Evolutionary conservation across 2,888 invertebrate species (phyloP).

Genomic region (Cecidostiba fungosa): DNA sequence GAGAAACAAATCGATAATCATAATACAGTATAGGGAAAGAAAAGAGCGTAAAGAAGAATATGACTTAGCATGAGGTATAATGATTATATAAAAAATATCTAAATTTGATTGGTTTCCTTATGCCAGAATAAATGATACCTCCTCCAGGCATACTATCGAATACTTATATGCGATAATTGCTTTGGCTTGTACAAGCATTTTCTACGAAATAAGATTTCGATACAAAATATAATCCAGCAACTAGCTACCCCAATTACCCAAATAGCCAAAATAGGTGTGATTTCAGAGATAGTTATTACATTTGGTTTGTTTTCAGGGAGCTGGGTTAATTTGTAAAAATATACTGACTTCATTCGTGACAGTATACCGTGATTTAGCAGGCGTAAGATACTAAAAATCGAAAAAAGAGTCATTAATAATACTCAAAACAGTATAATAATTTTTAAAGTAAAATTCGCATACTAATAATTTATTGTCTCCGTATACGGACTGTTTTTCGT

Average conservation of each 20-base stretch:
- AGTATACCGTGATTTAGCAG: constrained; percentile 23
- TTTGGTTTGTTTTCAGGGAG: not conserved
- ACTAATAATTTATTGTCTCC: constrained; percentile 34
- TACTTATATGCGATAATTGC: not conserved
- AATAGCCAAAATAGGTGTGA: constrained; percentile 34
- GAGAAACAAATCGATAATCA: no score
- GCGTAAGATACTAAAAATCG: constrained; percentile 7
- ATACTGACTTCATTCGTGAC: not conserved
- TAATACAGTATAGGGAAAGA: no score
- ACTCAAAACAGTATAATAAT: not conserved
- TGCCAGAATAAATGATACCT: no score
- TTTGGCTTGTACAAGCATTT: not conserved
- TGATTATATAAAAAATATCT: no score
- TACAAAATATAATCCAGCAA: constrained; percentile 16
- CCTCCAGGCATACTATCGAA: not conserved
- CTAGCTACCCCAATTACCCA: constrained; percentile 16
- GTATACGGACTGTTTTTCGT: constrained; percentile 44
- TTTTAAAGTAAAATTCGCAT: not conserved
- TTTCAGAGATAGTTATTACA: not conserved
- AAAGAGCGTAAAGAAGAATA: no score
- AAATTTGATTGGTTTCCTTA: no score
- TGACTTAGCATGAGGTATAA: no score
- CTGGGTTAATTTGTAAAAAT: constrained; percentile 9
- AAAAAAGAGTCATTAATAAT: not conserved
- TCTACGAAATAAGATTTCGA: not conserved